These are phyloP conservation scores for Chelonoidis abingdonii DNA, from an alignment of 2,113 vertebrate genomes.

Conservation along the genomic window DNA sequence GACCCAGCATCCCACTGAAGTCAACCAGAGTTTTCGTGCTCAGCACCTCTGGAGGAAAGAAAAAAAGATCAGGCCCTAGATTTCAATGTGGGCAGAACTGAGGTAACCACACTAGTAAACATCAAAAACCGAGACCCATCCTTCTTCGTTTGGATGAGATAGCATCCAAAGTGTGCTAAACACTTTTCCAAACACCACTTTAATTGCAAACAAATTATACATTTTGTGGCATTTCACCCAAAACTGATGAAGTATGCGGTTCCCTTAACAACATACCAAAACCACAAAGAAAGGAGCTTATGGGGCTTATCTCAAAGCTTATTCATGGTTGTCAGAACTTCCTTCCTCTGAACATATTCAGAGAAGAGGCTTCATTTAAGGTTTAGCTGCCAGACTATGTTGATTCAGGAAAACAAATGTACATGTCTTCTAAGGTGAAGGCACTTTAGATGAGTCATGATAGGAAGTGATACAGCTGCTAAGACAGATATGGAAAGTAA, in stretches of 20 bases:
- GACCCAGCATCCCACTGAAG: not conserved
- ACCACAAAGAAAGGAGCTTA: not conserved
- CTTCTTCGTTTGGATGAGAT: not conserved
- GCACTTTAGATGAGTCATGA: slow-evolving; percentile 40
- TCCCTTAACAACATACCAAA: not conserved
- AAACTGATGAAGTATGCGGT: slow-evolving; percentile 1
- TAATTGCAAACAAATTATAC: not conserved
- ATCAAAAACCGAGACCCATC: not conserved
- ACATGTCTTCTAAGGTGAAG: slow-evolving; percentile 25
- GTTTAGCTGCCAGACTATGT: slow-evolving; percentile 30
- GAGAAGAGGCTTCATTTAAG: not conserved
- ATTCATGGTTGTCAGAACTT: not conserved
- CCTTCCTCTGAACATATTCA: not conserved
- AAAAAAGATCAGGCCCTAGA: fast-evolving
- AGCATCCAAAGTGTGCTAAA: not conserved
- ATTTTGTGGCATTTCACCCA: not conserved
- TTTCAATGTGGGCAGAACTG: not conserved
- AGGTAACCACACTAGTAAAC: not conserved
- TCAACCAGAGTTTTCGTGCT: not conserved
- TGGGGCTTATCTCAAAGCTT: not conserved
- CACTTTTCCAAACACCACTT: not conserved
- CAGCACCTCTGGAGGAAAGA: not conserved
- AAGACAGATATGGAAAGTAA: slow-evolving; percentile 49
- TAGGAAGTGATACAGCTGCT: slow-evolving; percentile 66
- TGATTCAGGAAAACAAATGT: slow-evolving; percentile 57